Base-by-base conservation (phyloP, 2,888 invertebrate genomes). In the Caenorhabditis sp. region DNA sequence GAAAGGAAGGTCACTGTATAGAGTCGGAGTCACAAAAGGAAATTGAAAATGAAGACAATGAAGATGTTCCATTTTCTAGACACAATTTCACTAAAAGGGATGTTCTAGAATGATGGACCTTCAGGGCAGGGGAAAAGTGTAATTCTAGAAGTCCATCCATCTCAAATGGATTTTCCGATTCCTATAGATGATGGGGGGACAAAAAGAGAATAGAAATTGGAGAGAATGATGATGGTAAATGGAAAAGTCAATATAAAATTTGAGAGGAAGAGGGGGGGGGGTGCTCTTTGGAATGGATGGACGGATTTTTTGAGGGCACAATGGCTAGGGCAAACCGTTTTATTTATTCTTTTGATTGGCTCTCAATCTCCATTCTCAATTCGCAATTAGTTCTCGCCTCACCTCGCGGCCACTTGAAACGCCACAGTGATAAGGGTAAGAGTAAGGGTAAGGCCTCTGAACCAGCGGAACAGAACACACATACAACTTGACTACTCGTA, bases 161-260 rank as follows among this genome's bases (percentile, higher is more conserved):
- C 9, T 32, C n/a, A n/a, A n/a, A n/a, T n/a, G n/a, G n/a, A n/a
- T n/a, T n/a, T n/a, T n/a, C n/a, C n/a, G n/a, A n/a, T n/a, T n/a
- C n/a, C n/a, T n/a, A n/a, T n/a, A n/a, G n/a, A n/a, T n/a, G n/a
- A n/a, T n/a, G 15, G 47, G 47, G 47, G 18, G 18, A 18, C 18
- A 18, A 47, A 47, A 11, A 11, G 40, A 40, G 28, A 22, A n/a
- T n/a, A n/a, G 28, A 47, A 68, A 58, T 15, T 26, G 28, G 68
- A 47, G 35, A 55, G 61, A 76, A n/a, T n/a, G 32, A 32, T 32
- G 32, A 32, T 68, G 40, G 44, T 68, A 61, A 77, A 76, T 50
- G 44, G 55, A 77, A 68, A 68, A 77, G 69, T 68, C 65, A 74
- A 74, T 51, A 74, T 5, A 0, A 35, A 44, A 35, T 28, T 35